Evolutionary conservation across 2,888 invertebrate genomes (phyloP).

Genomic region (Yponomeuta malinellus): DNA sequence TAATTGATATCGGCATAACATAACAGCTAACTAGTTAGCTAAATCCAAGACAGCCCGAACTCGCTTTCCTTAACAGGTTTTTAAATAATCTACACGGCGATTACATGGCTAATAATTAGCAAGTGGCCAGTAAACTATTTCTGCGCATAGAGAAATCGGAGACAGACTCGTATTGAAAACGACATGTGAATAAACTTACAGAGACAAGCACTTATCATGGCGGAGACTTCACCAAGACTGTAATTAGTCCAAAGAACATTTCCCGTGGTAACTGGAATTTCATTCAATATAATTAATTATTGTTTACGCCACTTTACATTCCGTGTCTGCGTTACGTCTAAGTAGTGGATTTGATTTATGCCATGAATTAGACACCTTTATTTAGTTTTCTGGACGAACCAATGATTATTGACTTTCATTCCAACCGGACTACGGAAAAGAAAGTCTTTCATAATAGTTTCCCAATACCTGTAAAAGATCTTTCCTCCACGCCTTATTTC

Average conservation of each 20-base stretch:
- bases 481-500: not conserved
- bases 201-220: not conserved
- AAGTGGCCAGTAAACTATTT: not conserved
- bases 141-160: slow-evolving; percentile 6
- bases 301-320: not conserved
- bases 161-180: slow-evolving; percentile 5
- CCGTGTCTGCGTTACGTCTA: not conserved
- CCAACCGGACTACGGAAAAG: not conserved
- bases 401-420: not conserved
- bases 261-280: not conserved
- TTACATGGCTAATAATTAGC: not conserved
- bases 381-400: not conserved
- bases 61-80: slow-evolving; percentile 6
- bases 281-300: not conserved
- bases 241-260: not conserved
- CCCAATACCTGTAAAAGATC: not conserved
- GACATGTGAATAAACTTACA: slow-evolving; percentile 5
- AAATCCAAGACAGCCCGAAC: not conserved
- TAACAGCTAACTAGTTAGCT: not conserved
- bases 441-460: not conserved
- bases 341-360: not conserved
- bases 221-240: not conserved
- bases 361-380: not conserved
- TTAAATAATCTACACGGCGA: slow-evolving; percentile 5
- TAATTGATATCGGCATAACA: not conserved